These are phyloP conservation scores for Melopsittacus undulatus DNA, from an alignment of 2,797 vertebrate species.

Conservation along the genomic window DNA sequence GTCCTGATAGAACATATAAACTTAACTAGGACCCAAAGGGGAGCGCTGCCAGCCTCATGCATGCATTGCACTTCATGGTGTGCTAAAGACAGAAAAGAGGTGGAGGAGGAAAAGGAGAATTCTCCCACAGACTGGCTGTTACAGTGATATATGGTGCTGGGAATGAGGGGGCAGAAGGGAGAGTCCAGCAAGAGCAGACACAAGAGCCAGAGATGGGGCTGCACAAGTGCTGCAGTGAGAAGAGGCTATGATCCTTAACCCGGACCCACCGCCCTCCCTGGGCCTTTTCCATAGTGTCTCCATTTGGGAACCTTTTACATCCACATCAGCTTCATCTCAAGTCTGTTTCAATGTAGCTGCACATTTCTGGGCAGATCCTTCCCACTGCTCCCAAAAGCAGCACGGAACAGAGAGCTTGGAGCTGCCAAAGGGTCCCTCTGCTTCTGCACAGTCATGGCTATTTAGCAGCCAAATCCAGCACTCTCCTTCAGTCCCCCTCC, in stretches of 20 bases:
- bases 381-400: neutral
- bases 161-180: neutral
- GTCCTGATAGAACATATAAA: neutral
- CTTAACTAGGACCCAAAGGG: neutral
- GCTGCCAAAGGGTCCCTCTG: neutral
- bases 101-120: neutral
- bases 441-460: neutral
- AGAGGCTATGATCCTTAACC: neutral
- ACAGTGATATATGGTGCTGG: neutral
- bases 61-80: neutral
- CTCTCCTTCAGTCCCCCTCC: neutral
- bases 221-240: neutral
- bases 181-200: neutral
- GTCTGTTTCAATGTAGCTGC: neutral
- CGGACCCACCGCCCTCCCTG: rapidly evolving
- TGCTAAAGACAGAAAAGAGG: slow-evolving; percentile 27
- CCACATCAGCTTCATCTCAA: neutral
- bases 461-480: neutral
- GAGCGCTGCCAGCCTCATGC: neutral
- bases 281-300: neutral
- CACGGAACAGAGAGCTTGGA: neutral
- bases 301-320: neutral
- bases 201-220: neutral
- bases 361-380: neutral
- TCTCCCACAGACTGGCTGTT: neutral